A percentile compares a stretch with the other conserved stretches of the same genome.
phyloP scores from a whole-genome alignment of 2,888 invertebrate genomes.

The Tenthredo notha region DNA sequence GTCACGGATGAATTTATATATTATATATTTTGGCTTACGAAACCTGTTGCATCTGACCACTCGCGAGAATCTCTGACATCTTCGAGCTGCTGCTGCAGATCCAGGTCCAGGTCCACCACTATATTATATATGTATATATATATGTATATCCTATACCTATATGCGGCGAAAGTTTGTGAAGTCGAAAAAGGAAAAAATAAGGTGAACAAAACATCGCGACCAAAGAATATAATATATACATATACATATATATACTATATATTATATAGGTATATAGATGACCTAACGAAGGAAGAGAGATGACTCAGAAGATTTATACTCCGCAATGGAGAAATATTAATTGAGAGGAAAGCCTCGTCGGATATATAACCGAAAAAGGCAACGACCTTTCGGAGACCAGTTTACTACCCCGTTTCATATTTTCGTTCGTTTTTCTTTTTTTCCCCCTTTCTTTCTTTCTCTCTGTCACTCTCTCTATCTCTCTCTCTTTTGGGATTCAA shows the following conservation, averaged over 20 bases:
- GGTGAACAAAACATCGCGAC: slow-evolving; percentile 23
- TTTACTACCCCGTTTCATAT: slow-evolving; percentile 41
- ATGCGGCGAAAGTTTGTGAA: slow-evolving; percentile 41
- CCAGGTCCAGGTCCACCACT: not conserved
- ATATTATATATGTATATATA: not conserved
- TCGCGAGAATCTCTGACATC: slow-evolving; percentile 8
- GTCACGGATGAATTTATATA: slow-evolving; percentile 33
- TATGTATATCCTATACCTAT: not conserved
- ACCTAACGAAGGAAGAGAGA: not conserved
- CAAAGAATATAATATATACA: not conserved
- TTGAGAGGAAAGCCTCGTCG: slow-evolving; percentile 22
- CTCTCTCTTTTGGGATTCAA: not conserved
- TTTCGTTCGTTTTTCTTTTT: not conserved
- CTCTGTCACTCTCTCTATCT: not conserved
- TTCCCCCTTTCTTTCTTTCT: not conserved
- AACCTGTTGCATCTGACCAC: slow-evolving; percentile 49
- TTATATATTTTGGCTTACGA: slow-evolving; percentile 19
- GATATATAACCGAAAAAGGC: not conserved
- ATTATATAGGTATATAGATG: not conserved
- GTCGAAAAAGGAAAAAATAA: not conserved
- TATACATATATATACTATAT: not conserved
- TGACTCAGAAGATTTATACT: slow-evolving; percentile 43
- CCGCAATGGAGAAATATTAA: slow-evolving; percentile 26
- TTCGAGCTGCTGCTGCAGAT: not conserved
- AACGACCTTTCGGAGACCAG: slow-evolving; percentile 31